Evolutionary conservation across 2,797 vertebrate genomes (phyloP).

Genomic region (Oreochromis mossambicus): DNA sequence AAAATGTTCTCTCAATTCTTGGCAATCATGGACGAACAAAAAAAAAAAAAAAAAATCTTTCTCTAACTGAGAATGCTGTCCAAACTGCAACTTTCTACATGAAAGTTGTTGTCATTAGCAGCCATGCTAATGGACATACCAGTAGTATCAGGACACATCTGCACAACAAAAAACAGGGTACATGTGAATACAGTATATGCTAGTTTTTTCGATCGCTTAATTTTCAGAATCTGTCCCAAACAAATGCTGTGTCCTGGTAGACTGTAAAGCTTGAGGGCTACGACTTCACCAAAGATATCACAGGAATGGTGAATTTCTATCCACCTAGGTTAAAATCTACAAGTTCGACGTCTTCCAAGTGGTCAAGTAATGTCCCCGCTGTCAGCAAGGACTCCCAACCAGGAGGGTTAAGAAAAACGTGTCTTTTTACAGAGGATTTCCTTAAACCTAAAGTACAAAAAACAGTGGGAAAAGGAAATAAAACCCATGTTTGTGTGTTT

Average conservation of each 20-base stretch:
- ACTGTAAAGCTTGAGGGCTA: neutral
- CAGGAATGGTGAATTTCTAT: neutral
- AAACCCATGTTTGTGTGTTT: neutral
- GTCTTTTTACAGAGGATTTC: neutral
- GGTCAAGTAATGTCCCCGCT: neutral
- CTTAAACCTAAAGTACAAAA: neutral
- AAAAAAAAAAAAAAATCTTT: neutral
- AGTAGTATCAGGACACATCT: neutral
- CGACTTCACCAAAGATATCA: no score
- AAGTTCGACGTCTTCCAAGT: neutral
- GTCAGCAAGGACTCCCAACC: neutral
- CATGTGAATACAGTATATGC: neutral
- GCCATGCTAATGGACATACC: neutral
- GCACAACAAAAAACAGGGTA: neutral
- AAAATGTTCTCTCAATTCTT: neutral
- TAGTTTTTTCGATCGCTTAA: no score
- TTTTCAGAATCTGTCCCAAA: neutral
- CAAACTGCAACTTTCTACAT: neutral
- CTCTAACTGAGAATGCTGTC: neutral
- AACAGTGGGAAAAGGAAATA: neutral
- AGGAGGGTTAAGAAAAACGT: neutral
- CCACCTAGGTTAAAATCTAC: neutral
- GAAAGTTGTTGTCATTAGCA: neutral
- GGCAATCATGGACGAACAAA: neutral
- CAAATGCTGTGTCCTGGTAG: neutral